Conservation (phyloP, 2,888 invertebrate genomes). For the Villa cingulata region DNA sequence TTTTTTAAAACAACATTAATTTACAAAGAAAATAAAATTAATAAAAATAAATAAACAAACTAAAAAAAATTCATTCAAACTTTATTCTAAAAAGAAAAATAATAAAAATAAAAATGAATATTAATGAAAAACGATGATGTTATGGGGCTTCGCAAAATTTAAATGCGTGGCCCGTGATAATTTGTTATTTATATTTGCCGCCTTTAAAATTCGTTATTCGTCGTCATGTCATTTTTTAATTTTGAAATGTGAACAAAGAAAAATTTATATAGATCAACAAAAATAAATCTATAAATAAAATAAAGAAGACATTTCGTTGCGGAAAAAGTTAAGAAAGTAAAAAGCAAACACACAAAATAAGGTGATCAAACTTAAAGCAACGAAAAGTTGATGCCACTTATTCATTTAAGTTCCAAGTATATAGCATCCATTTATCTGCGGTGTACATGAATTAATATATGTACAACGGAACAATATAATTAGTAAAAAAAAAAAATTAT, state of each 20-base stretch:
- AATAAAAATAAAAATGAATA: background rate
- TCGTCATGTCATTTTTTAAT: too few species aligned
- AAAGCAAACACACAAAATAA: background rate
- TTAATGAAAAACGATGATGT: slow-evolving; percentile 7
- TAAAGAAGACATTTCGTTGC: too few species aligned
- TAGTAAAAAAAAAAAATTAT: background rate
- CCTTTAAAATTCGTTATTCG: background rate
- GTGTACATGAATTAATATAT: background rate
- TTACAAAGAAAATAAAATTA: too few species aligned
- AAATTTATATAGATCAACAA: background rate
- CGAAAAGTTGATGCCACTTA: too few species aligned
- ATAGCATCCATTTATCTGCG: too few species aligned
- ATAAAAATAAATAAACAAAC: too few species aligned
- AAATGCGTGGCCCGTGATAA: slow-evolving; percentile 14
- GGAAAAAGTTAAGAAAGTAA: too few species aligned
- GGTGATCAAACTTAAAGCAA: background rate
- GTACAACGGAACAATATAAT: background rate
- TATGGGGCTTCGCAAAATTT: slow-evolving; percentile 10
- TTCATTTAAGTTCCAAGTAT: too few species aligned
- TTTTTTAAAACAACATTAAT: too few species aligned
- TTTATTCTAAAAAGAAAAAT: too few species aligned
- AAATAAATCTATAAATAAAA: background rate
- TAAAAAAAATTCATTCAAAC: too few species aligned
- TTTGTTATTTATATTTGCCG: background rate
- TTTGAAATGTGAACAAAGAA: background rate